Evolutionary conservation across 1,140 invertebrate species (phyloP).

Genomic region (Globodera ellingtonae): DNA sequence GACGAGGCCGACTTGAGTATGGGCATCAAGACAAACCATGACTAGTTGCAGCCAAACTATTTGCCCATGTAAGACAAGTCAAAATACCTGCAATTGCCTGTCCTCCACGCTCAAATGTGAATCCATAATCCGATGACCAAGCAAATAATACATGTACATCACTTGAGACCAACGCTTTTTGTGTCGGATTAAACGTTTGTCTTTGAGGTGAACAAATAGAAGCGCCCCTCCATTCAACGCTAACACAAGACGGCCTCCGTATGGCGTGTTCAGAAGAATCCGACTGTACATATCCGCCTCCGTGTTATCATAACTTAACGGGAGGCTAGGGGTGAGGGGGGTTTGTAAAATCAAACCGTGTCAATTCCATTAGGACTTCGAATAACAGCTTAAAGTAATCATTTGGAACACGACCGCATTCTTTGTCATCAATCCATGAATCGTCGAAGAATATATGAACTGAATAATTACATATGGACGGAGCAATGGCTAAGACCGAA

Average conservation of each 20-base stretch:
- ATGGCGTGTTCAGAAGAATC: conserved; percentile 67
- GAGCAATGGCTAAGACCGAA: too few species aligned
- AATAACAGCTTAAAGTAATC: conserved; percentile 90
- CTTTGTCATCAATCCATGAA: conserved; percentile 89
- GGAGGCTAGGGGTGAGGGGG: not conserved
- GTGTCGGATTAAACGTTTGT: conserved; percentile 67
- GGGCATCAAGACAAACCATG: too few species aligned
- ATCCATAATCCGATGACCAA: conserved; percentile 70
- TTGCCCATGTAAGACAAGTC: too few species aligned
- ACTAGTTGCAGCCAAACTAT: too few species aligned
- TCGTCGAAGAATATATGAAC: conserved; percentile 98
- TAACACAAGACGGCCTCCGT: conserved; percentile 67
- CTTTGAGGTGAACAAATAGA: conserved; percentile 67
- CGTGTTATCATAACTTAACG: conserved; percentile 39
- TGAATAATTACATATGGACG: conserved; percentile 64
- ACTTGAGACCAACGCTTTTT: conserved; percentile 70
- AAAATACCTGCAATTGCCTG: conserved; percentile 63
- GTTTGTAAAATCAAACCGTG: conserved; percentile 74
- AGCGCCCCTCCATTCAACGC: conserved; percentile 67
- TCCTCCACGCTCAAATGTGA: conserved; percentile 59
- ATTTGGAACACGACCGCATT: conserved; percentile 74
- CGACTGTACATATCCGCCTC: conserved; percentile 51
- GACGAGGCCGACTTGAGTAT: conserved; percentile 32
- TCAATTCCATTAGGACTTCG: conserved; percentile 87
- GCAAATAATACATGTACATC: conserved; percentile 75